Evolutionary conservation across 53 echinoderm and acorn worm genomes (phyloP), one percentile per base, ranked within the genome.

Genomic region (Stichopus horrens): DNA sequence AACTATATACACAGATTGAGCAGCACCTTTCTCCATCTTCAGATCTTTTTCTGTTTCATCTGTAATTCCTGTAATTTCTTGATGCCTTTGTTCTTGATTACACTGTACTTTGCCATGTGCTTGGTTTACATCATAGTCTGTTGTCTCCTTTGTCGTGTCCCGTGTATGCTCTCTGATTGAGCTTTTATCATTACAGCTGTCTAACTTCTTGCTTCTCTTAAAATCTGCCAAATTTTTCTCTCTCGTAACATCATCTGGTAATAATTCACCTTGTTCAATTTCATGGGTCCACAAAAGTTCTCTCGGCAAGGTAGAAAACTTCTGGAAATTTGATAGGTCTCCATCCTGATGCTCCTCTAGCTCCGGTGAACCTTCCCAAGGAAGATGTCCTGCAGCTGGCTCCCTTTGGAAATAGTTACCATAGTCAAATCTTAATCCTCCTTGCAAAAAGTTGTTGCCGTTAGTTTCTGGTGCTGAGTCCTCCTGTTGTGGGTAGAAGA

Each of bases 401-500:
- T 71, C 16, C 6, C 71, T 21, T 7, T 71, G 14, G 5, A 18
- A 18, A 71, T 71, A 20, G 71, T 7, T n/a, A 18, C 16, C 71
- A 16, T 16, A 16, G 71, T 71, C 71, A 71, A 71, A 71, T 7
- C 71, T 71, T 71, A 71, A 71, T 7, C 71, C 71, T 7, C 19
- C 19, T 20, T 18, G 16, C 71, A 7, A 7, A 71, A n/a, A 2
- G n/a, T 71, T 71, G 7, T 71, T 20, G n/a, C 71, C 6, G 6
- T 16, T 71, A 18, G 7, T 18, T 16, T 71, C 71, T 71, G 37
- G 20, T 73, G 5, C 87, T 75, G 23, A 83, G 73, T 16, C 56
- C 55, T 0, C 68, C 83, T 56, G 63, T 65, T 53, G 79, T 21
- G n/a, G 53, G 85, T 92, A 92, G 59, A 79, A 90, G 2, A 75